phyloP scores from a whole-genome alignment of 2,888 invertebrate species.

The Plemyria rubiginata region DNA sequence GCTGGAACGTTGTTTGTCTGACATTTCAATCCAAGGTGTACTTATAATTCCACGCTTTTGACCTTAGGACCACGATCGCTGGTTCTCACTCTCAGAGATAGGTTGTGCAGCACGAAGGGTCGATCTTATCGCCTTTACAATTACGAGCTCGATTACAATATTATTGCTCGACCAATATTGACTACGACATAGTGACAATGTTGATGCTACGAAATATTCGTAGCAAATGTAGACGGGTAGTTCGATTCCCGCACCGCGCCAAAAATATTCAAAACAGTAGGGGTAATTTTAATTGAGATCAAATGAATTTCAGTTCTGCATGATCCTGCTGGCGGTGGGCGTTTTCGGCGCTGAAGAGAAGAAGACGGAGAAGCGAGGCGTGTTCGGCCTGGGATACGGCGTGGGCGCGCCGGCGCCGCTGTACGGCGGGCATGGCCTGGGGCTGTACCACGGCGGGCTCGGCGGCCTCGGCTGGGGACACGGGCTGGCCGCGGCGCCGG shows the following conservation, averaged over 20 bases:
- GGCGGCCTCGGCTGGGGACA: slow-evolving; percentile 53
- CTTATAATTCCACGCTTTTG: background rate
- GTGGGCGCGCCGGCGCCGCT: slow-evolving; percentile 14
- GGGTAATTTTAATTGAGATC: background rate
- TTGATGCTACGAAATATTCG: slow-evolving; percentile 5
- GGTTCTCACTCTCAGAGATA: background rate
- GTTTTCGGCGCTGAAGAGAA: slow-evolving; percentile 73
- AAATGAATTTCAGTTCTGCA: slow-evolving; percentile 57
- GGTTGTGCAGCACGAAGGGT: slow-evolving; percentile 1
- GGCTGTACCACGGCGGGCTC: slow-evolving; percentile 57
- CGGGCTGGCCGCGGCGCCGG: slow-evolving; percentile 35
- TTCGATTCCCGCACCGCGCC: no score
- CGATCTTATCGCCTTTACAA: slow-evolving; percentile 2
- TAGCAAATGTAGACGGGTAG: slow-evolving; percentile 1
- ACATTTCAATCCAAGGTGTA: slow-evolving; percentile 7
- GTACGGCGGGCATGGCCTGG: slow-evolving; percentile 47
- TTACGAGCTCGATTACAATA: slow-evolving; percentile 2
- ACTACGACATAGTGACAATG: background rate
- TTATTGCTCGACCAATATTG: background rate
- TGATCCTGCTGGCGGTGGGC: slow-evolving; percentile 64
- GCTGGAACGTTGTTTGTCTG: background rate
- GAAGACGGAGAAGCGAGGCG: slow-evolving; percentile 77
- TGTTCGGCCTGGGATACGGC: slow-evolving; percentile 76
- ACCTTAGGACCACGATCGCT: background rate
- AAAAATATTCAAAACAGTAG: background rate